Percentiles rank a stretch among this genome's conserved stretches.
Conservation (phyloP, 2,888 invertebrate species). For the Leptopilina drosophilae region DNA sequence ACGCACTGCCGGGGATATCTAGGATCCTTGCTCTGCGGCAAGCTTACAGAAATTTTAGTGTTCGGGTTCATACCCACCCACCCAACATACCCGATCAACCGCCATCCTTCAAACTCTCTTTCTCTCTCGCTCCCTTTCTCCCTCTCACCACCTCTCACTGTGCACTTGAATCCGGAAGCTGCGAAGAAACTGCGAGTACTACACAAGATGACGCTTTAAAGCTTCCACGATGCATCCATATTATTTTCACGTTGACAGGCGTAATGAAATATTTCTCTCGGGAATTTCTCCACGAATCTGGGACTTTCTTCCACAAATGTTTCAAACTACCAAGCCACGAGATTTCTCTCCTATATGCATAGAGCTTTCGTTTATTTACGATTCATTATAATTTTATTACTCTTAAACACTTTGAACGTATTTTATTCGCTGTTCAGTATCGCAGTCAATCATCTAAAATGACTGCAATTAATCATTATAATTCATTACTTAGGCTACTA, state of each 20-base stretch:
- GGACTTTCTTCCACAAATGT: conserved; percentile 7
- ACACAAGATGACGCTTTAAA: conserved; percentile 41
- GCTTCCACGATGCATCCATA: conserved; percentile 22
- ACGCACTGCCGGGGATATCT: conserved; percentile 60
- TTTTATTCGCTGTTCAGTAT: too few species aligned
- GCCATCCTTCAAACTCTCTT: conserved; percentile 43
- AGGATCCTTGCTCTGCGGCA: conserved; percentile 53
- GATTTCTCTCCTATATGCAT: not conserved
- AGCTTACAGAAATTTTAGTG: conserved; percentile 55
- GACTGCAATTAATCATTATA: too few species aligned
- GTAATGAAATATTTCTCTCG: not conserved
- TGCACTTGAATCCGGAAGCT: conserved; percentile 56
- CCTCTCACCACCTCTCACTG: conserved; percentile 23
- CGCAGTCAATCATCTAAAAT: too few species aligned
- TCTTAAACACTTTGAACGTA: not conserved
- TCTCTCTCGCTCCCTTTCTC: conserved; percentile 50
- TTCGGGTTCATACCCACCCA: conserved; percentile 39
- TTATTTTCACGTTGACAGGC: not conserved
- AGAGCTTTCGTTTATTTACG: not conserved
- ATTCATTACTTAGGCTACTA: too few species aligned
- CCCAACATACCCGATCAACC: conserved; percentile 31
- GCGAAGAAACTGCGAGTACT: conserved; percentile 50
- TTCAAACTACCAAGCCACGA: not conserved
- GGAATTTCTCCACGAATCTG: conserved; percentile 9
- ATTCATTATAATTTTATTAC: not conserved